These are phyloP conservation scores for Anastrepha obliqua DNA, from an alignment of 1,140 invertebrate genomes.

Conservation along the genomic window DNA sequence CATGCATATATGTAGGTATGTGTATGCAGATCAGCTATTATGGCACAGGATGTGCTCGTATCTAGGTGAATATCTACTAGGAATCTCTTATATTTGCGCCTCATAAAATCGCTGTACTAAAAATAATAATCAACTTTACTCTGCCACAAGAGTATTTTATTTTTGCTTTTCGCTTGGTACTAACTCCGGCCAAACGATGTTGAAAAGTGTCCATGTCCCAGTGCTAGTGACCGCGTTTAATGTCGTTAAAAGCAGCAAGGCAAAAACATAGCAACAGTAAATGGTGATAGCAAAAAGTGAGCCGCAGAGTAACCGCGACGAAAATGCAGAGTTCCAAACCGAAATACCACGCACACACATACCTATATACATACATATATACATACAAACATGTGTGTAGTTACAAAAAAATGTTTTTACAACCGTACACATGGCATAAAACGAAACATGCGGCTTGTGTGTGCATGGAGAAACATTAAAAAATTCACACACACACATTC, in stretches of 20 bases:
- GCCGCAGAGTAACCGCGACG: neutral
- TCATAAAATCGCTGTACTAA: constrained; percentile 43
- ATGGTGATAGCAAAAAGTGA: neutral
- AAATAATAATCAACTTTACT: constrained; percentile 39
- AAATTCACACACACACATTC: neutral
- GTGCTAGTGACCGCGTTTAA: constrained; percentile 45
- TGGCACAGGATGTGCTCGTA: too few relatives aligned
- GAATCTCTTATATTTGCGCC: constrained; percentile 18
- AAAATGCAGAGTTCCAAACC: constrained; percentile 1
- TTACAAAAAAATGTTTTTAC: neutral
- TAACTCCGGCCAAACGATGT: neutral
- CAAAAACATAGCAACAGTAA: neutral
- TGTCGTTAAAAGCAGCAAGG: constrained; percentile 11
- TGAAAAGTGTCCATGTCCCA: constrained; percentile 12
- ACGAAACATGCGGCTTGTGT: neutral
- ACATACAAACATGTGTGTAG: neutral
- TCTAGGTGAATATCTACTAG: neutral
- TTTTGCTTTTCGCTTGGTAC: neutral
- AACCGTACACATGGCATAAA: neutral
- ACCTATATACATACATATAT: neutral
- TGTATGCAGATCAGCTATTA: neutral
- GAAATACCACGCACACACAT: neutral
- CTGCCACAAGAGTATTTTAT: neutral
- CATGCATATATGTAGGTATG: too few relatives aligned
- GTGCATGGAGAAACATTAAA: neutral